phyloP scores from a whole-genome alignment of 2,888 invertebrate species.

The Eupelmus urozonus region DNA sequence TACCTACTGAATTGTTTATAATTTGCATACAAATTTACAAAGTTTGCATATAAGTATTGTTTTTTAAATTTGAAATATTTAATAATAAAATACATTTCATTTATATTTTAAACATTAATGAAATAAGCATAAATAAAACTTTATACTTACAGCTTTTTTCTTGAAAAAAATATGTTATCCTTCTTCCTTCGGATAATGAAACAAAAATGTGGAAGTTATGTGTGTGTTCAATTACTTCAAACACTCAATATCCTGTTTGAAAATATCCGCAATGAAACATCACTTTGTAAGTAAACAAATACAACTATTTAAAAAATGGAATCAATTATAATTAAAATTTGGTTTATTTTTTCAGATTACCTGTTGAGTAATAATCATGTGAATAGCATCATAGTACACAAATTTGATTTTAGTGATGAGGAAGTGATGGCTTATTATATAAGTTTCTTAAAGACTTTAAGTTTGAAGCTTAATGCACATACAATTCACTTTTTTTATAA shows the following conservation, averaged over 20 bases:
- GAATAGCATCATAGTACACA: conserved; percentile 99
- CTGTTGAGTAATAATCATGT: conserved; percentile 99
- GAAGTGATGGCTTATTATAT: conserved; percentile 99
- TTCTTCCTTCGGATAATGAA: conserved; percentile 98
- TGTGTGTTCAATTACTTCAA: conserved; percentile 98
- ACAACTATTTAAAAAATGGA: not conserved
- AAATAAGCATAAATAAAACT: conserved; percentile 32
- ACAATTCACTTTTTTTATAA: conserved; percentile 99
- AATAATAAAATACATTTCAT: not conserved
- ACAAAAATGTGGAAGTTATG: conserved; percentile 97
- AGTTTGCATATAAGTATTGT: not conserved
- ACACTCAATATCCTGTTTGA: conserved; percentile 99
- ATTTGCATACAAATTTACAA: not conserved
- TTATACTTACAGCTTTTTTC: conserved; percentile 89
- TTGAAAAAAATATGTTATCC: conserved; percentile 99
- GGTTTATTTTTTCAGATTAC: conserved; percentile 95
- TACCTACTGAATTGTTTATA: not conserved
- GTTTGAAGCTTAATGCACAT: conserved; percentile 96
- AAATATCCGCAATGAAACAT: conserved; percentile 99
- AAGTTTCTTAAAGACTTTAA: conserved; percentile 98
- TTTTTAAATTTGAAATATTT: not conserved
- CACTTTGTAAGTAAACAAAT: conserved; percentile 92
- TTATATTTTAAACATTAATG: not conserved
- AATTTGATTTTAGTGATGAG: conserved; percentile 99
- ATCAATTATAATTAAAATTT: conserved; percentile 12